phyloP scores from a whole-genome alignment of 2,888 invertebrate genomes.

The Muscina levida region DNA sequence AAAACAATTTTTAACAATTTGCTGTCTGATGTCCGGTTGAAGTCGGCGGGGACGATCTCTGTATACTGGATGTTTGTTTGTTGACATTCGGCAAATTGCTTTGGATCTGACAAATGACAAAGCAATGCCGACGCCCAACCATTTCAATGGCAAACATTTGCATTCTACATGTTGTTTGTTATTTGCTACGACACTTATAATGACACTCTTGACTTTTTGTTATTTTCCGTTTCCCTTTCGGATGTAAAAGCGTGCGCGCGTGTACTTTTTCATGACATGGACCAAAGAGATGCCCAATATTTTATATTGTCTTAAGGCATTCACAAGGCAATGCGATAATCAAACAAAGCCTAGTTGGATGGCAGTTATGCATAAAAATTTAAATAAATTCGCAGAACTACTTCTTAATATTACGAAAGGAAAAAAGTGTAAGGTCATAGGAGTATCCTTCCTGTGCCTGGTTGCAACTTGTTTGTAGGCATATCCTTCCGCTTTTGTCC shows the following conservation, averaged over 20 bases:
- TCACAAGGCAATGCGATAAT: slow-evolving; percentile 38
- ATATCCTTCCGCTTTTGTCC: slow-evolving; percentile 28
- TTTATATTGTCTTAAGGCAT: slow-evolving; percentile 17
- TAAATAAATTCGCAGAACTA: slow-evolving; percentile 58
- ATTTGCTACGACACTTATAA: slow-evolving; percentile 2
- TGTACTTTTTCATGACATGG: background rate
- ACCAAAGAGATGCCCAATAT: background rate
- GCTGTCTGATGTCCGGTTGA: no score
- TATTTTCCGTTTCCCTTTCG: slow-evolving; percentile 15
- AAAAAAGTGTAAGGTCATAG: slow-evolving; percentile 32
- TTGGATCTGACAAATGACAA: slow-evolving; percentile 17
- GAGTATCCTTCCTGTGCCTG: background rate
- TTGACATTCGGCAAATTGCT: slow-evolving; percentile 1
- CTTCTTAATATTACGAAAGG: slow-evolving; percentile 34
- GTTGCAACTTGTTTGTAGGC: background rate
- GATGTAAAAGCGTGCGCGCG: slow-evolving; percentile 2
- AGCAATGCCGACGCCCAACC: background rate
- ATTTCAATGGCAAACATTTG: slow-evolving; percentile 38
- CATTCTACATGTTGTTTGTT: slow-evolving; percentile 28
- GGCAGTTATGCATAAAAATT: slow-evolving; percentile 13
- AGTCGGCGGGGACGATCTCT: background rate
- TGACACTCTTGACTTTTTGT: slow-evolving; percentile 29
- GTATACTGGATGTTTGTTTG: slow-evolving; percentile 32
- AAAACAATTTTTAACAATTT: no score
- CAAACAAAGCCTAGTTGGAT: slow-evolving; percentile 22